Evolutionary conservation across 2,113 vertebrate genomes (phyloP), one percentile per base, ranked within the genome.

Genomic region (Rhinopithecus roxellana): DNA sequence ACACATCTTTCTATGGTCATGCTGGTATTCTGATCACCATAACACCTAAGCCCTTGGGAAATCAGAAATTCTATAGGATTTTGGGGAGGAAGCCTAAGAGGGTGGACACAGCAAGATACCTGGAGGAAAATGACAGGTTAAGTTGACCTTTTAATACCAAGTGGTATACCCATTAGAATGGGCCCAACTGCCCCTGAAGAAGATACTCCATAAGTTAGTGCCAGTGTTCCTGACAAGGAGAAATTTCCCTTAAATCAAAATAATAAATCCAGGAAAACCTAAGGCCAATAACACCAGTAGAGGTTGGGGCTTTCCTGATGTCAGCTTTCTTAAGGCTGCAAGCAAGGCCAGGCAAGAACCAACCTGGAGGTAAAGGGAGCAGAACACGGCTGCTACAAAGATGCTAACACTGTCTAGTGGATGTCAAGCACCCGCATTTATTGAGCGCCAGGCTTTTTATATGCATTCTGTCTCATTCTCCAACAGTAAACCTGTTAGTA

Each of bases 361-460:
- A 20, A 4, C 17, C 3, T 11, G 64, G 57, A 35, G 10, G 8
- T 2, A 48, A 30, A 32, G n/a, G 17, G 79, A 20, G 30, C 30
- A 22, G n/a, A 61, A 16, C 2, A 6, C 5, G 5, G 16, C 8
- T 12, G n/a, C 20, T 20, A 1, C 10, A 81, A 48, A 10, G 17
- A 61, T 2, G n/a, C 35, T 25, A 5, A 22, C 11, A 1, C 25
- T 8, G 27, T 22, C 81, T 8, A 40, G n/a, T 13, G 1, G 20
- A 17, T 12, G 22, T 8, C 23, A 18, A 12, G 25, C 5, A 9
- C 25, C 10, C 0, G 25, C 25, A 6, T 3, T 35, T 16, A 40
- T 8, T 55, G 11, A 16, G 4, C 14, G 7, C 25, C 30, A 48
- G 55, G 13, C 13, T 67, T 61, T 52, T 25, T 14, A 59, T 13